Percentiles rank a stretch among this genome's conserved stretches.
These are phyloP conservation scores for Manis pentadactyla DNA, from an alignment of 2,797 vertebrate species.

Conservation along the genomic window DNA sequence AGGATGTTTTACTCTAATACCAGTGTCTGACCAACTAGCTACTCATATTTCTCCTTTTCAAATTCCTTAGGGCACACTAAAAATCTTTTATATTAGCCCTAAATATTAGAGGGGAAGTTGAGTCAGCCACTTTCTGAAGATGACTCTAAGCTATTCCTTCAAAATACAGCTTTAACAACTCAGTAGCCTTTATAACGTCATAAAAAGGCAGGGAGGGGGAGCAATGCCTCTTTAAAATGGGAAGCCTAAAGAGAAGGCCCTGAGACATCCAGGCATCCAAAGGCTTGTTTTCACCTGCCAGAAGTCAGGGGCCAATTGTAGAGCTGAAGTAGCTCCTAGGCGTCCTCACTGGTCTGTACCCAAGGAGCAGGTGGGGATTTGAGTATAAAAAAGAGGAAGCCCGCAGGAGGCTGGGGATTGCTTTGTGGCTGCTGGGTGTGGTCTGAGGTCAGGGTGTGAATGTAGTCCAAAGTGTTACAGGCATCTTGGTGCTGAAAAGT, in stretches of 20 bases:
- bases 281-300: not conserved
- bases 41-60: not conserved
- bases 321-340: not conserved
- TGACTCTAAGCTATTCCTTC: not conserved
- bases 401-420: accelerated
- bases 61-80: not conserved
- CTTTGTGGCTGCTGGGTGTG: accelerated
- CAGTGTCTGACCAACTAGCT: not conserved
- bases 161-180: slow-evolving; percentile 9
- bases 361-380: not conserved
- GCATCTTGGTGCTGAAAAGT: accelerated
- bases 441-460: accelerated
- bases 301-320: not conserved
- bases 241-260: not conserved
- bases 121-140: not conserved
- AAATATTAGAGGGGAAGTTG: not conserved
- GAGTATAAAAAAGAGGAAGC: not conserved
- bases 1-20: not conserved
- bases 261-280: accelerated
- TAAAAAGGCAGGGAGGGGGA: too few relatives aligned
- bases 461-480: not conserved
- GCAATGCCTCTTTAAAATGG: not conserved
- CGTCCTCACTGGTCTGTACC: not conserved
- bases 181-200: not conserved
- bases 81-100: not conserved